Percentiles rank a stretch among this genome's conserved stretches.
Conservation (phyloP, 2,113 vertebrate genomes). For the Equus przewalskii region DNA sequence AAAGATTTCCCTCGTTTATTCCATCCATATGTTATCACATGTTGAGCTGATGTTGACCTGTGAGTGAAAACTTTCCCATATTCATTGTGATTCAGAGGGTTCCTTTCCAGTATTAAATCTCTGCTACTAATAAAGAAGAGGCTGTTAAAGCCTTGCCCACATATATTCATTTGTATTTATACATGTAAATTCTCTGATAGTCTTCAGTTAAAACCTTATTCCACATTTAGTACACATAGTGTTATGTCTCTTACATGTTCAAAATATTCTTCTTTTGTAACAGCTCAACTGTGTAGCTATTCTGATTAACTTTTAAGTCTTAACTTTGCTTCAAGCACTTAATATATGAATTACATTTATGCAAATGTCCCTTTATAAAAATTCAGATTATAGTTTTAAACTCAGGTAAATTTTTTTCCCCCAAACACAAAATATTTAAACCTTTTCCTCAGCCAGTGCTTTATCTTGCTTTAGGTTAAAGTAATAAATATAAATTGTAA, state of each 20-base stretch:
- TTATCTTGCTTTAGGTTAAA: not conserved
- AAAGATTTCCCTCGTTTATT: not conserved
- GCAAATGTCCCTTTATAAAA: not conserved
- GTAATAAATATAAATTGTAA: not conserved
- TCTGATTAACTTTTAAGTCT: not conserved
- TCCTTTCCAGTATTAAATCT: conserved; percentile 11
- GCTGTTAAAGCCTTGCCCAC: not conserved
- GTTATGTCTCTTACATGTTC: not conserved
- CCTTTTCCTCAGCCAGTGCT: not conserved
- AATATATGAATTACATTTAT: not conserved
- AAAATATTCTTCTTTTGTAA: not conserved
- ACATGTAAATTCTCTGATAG: not conserved
- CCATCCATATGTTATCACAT: not conserved
- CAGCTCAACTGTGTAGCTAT: not conserved
- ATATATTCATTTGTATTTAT: not conserved
- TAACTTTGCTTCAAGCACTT: not conserved
- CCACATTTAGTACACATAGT: not conserved
- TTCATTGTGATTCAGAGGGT: not conserved
- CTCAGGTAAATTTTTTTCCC: not conserved
- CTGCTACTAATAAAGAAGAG: not conserved
- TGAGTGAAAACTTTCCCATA: not conserved
- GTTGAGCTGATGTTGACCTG: not conserved
- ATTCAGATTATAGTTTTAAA: not conserved
- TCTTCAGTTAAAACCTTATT: not conserved
- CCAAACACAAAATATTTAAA: not conserved